A percentile compares a stretch with the other conserved stretches of the same genome.
These are phyloP conservation scores for Theocolax elegans DNA, from an alignment of 1,140 invertebrate genomes.

Conservation along the genomic window DNA sequence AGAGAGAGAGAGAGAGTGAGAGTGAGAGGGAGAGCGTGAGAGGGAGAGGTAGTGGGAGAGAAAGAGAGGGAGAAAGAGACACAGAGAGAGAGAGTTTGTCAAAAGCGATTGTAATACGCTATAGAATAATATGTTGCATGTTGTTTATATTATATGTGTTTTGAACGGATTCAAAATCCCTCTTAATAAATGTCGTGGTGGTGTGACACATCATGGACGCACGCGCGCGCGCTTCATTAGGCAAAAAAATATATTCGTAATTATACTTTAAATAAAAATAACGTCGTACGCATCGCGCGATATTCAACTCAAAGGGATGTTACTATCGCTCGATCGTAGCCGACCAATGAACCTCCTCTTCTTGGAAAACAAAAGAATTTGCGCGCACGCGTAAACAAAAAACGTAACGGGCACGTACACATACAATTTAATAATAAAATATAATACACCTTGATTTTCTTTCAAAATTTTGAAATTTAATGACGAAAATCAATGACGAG, in stretches of 20 bases:
- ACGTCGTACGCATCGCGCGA: conserved; percentile 5
- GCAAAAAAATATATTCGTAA: conserved; percentile 41
- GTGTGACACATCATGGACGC: conserved; percentile 51
- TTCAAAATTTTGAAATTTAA: conserved; percentile 28
- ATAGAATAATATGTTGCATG: conserved; percentile 67
- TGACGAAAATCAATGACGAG: conserved; percentile 14
- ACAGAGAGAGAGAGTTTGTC: conserved; percentile 27
- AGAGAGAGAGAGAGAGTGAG: not conserved
- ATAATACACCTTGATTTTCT: conserved; percentile 19
- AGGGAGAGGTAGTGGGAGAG: not conserved
- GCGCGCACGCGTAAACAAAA: conserved; percentile 8
- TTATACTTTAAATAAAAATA: no score
- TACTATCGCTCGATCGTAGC: conserved; percentile 44
- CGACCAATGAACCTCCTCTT: conserved; percentile 35
- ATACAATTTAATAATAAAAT: not conserved
- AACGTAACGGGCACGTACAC: conserved; percentile 1
- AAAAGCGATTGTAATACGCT: conserved; percentile 56
- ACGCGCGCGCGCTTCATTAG: conserved; percentile 44
- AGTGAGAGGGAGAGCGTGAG: conserved; percentile 18
- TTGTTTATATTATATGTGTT: conserved; percentile 68
- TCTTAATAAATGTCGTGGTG: conserved; percentile 59
- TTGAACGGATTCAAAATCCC: conserved; percentile 61
- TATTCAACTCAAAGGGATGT: conserved; percentile 38
- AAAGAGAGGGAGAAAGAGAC: not conserved
- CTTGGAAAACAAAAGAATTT: conserved; percentile 20